Conservation (phyloP, 2,888 invertebrate genomes). For the Galerucella calmariensis region DNA sequence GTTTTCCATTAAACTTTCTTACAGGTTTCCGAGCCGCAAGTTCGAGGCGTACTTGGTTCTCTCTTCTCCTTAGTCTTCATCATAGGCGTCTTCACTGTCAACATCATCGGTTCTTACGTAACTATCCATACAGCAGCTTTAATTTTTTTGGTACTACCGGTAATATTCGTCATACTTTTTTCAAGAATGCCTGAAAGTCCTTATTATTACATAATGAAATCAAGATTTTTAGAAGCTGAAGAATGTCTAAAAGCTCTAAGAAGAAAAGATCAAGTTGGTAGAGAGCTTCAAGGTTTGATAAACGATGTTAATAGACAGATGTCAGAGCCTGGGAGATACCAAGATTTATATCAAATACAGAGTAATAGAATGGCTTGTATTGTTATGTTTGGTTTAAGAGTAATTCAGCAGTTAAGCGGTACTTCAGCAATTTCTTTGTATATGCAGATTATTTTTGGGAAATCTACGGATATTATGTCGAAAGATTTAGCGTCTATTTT, state of each 20-base stretch:
- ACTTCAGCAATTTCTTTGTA: conserved; percentile 54
- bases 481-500: conserved; percentile 37
- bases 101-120: conserved; percentile 53
- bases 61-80: conserved; percentile 41
- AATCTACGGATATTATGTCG: conserved; percentile 33
- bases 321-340: conserved; percentile 52
- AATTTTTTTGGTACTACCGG: conserved; percentile 44
- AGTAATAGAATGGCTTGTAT: conserved; percentile 55
- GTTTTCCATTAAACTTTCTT: conserved; percentile 5
- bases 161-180: conserved; percentile 50
- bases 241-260: conserved; percentile 51
- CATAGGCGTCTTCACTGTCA: conserved; percentile 45
- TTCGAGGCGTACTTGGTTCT: conserved; percentile 45
- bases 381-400: conserved; percentile 49
- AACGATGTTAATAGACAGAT: conserved; percentile 55
- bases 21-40: conserved; percentile 43
- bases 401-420: conserved; percentile 57
- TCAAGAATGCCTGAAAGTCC: conserved; percentile 58
- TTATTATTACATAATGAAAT: conserved; percentile 56
- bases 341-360: conserved; percentile 53
- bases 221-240: conserved; percentile 50
- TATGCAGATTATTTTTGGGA: conserved; percentile 48
- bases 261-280: conserved; percentile 51
- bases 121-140: conserved; percentile 44
- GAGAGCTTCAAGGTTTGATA: conserved; percentile 51